Percentiles rank a stretch among this genome's conserved stretches.
phyloP scores from a whole-genome alignment of 2,113 vertebrate species.

The Nansenia antarctica region DNA sequence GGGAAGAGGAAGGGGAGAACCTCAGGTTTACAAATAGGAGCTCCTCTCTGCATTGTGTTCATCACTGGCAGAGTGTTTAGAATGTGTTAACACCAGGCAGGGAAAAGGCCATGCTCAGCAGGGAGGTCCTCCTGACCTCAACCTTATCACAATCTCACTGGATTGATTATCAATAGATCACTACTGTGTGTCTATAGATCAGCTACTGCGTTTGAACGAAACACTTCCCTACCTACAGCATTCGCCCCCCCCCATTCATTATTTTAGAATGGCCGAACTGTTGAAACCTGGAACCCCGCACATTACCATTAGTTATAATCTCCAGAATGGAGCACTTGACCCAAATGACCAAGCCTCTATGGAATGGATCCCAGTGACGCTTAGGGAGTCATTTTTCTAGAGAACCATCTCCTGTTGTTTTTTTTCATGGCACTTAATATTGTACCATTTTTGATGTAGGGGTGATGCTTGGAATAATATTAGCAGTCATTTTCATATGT shows the following conservation, averaged over 20 bases:
- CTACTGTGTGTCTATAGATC: no score
- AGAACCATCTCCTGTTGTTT: neutral
- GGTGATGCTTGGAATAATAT: neutral
- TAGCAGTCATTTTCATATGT: no score
- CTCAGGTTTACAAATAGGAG: constrained; percentile 58
- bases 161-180: neutral
- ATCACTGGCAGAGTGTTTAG: neutral
- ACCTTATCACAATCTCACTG: neutral
- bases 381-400: neutral
- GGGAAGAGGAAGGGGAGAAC: constrained; percentile 75
- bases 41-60: constrained; percentile 37
- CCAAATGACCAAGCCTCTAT: neutral
- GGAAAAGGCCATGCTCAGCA: neutral
- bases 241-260: no score
- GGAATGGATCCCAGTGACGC: neutral
- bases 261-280: neutral
- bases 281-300: neutral
- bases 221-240: neutral
- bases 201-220: neutral
- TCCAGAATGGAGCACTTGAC: neutral
- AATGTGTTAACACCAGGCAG: neutral
- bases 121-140: neutral
- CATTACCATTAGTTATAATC: neutral
- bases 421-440: no score
- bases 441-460: neutral